Percentiles rank a stretch among this genome's conserved stretches.
These are phyloP conservation scores for Balanococcus diminutus DNA, from an alignment of 2,888 invertebrate genomes.

Conservation along the genomic window DNA sequence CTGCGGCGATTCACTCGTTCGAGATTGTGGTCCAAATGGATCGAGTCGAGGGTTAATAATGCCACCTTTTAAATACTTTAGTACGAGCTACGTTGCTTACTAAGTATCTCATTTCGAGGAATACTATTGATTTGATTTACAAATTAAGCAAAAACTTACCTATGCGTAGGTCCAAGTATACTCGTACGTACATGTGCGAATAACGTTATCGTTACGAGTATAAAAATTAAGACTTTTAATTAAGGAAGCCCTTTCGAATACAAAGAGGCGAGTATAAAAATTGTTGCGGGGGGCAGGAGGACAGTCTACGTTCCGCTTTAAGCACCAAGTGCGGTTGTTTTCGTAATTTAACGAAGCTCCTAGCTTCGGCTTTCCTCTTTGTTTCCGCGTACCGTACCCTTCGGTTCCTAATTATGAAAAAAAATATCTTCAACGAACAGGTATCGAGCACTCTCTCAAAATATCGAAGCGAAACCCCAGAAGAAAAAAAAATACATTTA, in stretches of 20 bases:
- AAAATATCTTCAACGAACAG: background rate
- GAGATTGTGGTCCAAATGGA: too few species aligned
- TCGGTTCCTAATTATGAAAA: background rate
- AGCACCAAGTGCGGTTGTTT: background rate
- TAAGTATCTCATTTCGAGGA: too few species aligned
- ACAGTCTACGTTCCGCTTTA: background rate
- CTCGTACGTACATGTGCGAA: too few species aligned
- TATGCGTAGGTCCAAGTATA: too few species aligned
- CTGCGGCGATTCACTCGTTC: too few species aligned
- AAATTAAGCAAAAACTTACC: too few species aligned
- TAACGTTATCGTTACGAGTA: background rate
- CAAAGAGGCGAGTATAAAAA: background rate
- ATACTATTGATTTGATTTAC: too few species aligned
- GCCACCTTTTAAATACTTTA: too few species aligned
- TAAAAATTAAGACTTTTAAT: background rate
- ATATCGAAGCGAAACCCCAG: background rate
- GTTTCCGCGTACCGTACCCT: background rate
- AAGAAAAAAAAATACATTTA: background rate
- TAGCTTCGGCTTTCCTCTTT: background rate
- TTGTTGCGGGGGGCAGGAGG: background rate
- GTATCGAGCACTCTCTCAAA: background rate
- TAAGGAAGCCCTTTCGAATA: background rate
- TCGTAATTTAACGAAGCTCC: slow-evolving; percentile 3
- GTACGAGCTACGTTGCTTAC: too few species aligned
- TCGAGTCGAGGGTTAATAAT: too few species aligned